Percentiles rank a stretch among this genome's conserved stretches.
Conservation (phyloP, 2,113 vertebrate genomes). For the Scartelaos histophorus region DNA sequence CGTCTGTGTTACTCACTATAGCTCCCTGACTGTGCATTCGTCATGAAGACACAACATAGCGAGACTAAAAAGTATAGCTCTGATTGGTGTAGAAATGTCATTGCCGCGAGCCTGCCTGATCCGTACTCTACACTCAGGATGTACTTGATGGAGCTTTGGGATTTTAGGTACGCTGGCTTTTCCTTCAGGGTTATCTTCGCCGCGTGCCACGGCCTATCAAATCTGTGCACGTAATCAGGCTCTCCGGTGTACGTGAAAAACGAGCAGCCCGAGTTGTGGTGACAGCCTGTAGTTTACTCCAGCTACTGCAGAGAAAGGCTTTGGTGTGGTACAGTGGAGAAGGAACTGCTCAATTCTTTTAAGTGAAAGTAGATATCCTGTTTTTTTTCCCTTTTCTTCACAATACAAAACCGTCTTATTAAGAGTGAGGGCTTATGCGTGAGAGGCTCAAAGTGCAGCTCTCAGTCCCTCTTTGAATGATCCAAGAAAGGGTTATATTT, state of each 20-base stretch:
- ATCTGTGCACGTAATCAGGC: conserved; percentile 63
- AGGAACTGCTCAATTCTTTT: neutral
- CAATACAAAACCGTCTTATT: neutral
- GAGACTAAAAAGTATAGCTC: conserved; percentile 23
- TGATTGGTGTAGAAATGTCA: conserved; percentile 43
- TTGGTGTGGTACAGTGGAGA: conserved; percentile 9
- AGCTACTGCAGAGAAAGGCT: conserved; percentile 24
- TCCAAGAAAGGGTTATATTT: neutral
- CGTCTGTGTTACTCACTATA: conserved; percentile 5
- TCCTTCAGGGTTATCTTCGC: conserved; percentile 46
- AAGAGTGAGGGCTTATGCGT: too few species aligned
- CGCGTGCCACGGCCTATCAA: conserved; percentile 36
- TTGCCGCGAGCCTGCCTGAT: conserved; percentile 35
- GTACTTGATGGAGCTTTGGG: conserved; percentile 39
- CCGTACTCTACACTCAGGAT: conserved; percentile 31
- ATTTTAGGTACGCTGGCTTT: conserved; percentile 50
- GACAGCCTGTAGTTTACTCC: conserved; percentile 62
- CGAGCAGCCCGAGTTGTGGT: conserved; percentile 46
- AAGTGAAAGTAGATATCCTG: neutral
- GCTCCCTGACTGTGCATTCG: conserved; percentile 11
- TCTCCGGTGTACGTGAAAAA: conserved; percentile 60
- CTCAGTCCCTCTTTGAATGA: neutral
- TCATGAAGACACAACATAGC: conserved; percentile 32
- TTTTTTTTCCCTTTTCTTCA: neutral
- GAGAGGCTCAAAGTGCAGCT: neutral